phyloP scores from a whole-genome alignment of 2,797 vertebrate species.

The Poliocrania exsul region DNA sequence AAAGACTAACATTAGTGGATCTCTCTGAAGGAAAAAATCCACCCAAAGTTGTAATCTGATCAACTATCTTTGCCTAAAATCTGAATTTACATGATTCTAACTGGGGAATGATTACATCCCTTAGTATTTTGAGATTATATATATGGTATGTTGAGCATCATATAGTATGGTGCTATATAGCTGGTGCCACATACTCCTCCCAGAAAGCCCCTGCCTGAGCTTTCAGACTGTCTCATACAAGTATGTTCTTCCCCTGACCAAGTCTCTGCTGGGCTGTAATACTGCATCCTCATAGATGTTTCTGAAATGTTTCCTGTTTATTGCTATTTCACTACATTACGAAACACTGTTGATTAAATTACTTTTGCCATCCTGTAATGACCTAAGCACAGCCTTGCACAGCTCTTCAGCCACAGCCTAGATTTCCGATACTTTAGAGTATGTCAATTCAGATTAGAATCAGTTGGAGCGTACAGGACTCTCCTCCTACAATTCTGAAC shows the following conservation, averaged over 20 bases:
- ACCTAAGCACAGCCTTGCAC: background rate
- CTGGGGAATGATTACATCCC: fast-evolving
- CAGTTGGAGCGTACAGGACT: background rate
- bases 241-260: background rate
- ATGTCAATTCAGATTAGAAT: background rate
- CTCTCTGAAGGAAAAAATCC: background rate
- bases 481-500: background rate
- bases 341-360: background rate
- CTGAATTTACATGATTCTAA: background rate
- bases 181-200: background rate
- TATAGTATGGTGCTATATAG: fast-evolving
- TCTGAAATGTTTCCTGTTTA: background rate
- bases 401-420: background rate
- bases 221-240: background rate
- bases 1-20: background rate
- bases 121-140: background rate
- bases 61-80: background rate
- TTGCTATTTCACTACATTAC: background rate
- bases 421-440: background rate
- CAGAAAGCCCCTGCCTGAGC: background rate
- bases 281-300: background rate
- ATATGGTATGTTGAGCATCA: background rate
- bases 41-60: background rate
- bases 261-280: background rate
- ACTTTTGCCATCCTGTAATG: background rate